phyloP scores from a whole-genome alignment of 2,113 vertebrate species.

The Australoheros scitulus region DNA sequence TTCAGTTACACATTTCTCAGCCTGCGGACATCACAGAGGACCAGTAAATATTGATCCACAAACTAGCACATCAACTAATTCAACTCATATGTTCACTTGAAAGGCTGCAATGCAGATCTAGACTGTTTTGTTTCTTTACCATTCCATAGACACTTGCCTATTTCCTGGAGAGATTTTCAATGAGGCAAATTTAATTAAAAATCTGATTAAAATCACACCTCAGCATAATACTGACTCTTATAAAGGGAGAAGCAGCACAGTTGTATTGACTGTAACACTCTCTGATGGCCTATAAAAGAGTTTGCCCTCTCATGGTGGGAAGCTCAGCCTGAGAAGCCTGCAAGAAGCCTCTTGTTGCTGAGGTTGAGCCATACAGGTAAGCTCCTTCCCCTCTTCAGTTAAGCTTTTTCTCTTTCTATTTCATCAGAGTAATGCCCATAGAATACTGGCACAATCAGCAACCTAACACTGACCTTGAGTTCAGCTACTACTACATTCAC shows the following conservation, averaged over 20 bases:
- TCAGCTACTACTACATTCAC: conserved; percentile 35
- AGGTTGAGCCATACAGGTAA: conserved; percentile 36
- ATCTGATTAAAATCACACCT: conserved; percentile 45
- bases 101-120: not conserved
- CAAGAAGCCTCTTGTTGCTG: conserved; percentile 12
- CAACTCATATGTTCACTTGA: conserved; percentile 19
- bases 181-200: conserved; percentile 56
- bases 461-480: conserved; percentile 49
- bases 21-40: conserved; percentile 30
- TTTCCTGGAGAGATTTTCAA: conserved; percentile 42
- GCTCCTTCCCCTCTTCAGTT: conserved; percentile 25
- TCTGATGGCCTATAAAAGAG: conserved; percentile 27
- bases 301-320: conserved; percentile 15
- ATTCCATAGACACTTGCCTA: conserved; percentile 15
- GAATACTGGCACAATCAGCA: conserved; percentile 16
- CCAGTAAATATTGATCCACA: conserved; percentile 46
- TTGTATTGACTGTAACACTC: conserved; percentile 20
- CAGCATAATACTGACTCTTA: conserved; percentile 21
- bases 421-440: conserved; percentile 13
- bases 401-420: not conserved
- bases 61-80: conserved; percentile 42
- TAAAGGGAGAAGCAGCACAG: conserved; percentile 31
- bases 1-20: conserved; percentile 45
- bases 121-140: conserved; percentile 22
- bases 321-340: not conserved